Conservation (phyloP, 2,797 vertebrate genomes). For the Babyrousa celebensis region DNA sequence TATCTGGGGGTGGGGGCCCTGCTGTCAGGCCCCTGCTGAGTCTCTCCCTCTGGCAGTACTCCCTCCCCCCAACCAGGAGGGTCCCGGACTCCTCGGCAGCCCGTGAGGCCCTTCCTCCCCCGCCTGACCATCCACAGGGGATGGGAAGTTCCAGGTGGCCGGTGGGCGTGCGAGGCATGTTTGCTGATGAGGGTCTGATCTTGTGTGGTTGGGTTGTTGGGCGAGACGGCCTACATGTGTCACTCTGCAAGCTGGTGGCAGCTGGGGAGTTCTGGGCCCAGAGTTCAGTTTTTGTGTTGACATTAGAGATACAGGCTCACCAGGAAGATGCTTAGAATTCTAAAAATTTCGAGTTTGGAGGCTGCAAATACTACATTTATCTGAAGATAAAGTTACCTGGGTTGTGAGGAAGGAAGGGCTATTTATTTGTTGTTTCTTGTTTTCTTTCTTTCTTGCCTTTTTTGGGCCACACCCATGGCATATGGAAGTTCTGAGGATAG, state of each 20-base stretch:
- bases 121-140: not conserved
- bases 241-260: not conserved
- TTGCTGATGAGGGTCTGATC: too few relatives aligned
- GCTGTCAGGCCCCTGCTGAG: too few relatives aligned
- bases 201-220: not conserved
- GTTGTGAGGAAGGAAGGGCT: not conserved
- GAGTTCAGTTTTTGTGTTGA: not conserved
- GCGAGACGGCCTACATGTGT: not conserved
- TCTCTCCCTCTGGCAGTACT: not conserved
- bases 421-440: too few relatives aligned
- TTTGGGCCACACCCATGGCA: too few relatives aligned
- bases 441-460: too few relatives aligned
- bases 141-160: not conserved
- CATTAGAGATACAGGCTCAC: not conserved
- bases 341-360: not conserved
- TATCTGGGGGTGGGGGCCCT: not conserved
- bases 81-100: rapidly evolving
- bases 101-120: not conserved
- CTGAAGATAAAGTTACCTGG: not conserved
- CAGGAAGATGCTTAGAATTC: not conserved
- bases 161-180: rapidly evolving
- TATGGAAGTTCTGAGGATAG: too few relatives aligned
- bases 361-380: not conserved
- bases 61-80: not conserved
- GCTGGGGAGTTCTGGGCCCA: not conserved